Conservation (phyloP, 2,888 invertebrate species). For the Dichetophora obliterata region DNA sequence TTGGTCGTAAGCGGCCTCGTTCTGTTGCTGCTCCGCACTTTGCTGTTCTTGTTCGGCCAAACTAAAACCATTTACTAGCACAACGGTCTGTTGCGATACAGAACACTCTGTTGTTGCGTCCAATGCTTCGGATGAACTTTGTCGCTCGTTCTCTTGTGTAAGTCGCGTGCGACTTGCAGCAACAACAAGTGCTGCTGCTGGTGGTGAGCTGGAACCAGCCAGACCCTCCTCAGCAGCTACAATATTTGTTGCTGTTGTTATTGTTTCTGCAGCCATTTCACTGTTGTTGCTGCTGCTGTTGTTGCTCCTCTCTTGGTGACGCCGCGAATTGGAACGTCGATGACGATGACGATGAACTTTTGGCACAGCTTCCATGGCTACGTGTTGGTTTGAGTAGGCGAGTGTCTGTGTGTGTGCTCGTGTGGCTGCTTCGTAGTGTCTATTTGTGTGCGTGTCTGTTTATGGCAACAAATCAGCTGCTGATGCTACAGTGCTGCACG, state of each 20-base stretch:
- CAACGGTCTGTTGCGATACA: conserved; percentile 58
- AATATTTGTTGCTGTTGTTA: conserved; percentile 39
- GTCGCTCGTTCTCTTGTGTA: conserved; percentile 50
- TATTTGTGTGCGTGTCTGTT: not conserved
- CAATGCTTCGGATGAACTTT: conserved; percentile 53
- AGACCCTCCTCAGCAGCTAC: conserved; percentile 50
- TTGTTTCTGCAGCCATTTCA: conserved; percentile 45
- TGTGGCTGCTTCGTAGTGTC: not conserved
- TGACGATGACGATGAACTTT: conserved; percentile 70
- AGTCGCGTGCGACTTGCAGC: conserved; percentile 51
- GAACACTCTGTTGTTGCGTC: conserved; percentile 49
- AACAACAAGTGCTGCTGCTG: conserved; percentile 34
- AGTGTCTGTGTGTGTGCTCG: conserved; percentile 1
- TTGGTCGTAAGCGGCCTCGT: not conserved
- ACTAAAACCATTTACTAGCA: conserved; percentile 64
- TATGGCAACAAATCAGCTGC: conserved; percentile 7
- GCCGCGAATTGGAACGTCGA: conserved; percentile 65
- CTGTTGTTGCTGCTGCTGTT: conserved; percentile 54
- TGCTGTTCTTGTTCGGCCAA: conserved; percentile 50
- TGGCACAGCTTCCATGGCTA: conserved; percentile 64
- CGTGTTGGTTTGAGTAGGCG: not conserved
- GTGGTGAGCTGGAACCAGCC: conserved; percentile 33
- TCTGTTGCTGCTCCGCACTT: conserved; percentile 26
- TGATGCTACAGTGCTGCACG: conserved; percentile 1
- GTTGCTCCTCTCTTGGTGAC: conserved; percentile 60